Evolutionary conservation across 2,797 vertebrate genomes (phyloP), one percentile per base, ranked within the genome.

Genomic region (Aulostomus chinensis): DNA sequence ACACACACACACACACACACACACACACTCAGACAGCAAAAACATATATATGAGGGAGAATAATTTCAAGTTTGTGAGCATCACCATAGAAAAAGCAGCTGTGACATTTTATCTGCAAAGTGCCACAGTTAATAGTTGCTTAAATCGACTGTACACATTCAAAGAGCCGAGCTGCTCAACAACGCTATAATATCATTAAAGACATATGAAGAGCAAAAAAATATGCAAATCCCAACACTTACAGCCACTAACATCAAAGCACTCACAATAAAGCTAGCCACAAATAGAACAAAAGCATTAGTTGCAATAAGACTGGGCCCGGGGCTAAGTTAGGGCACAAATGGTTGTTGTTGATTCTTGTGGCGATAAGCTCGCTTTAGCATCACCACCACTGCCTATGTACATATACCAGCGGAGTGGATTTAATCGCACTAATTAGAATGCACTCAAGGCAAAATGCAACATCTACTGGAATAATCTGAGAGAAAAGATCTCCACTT

Each of bases 401-500:
- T 87, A 90, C 90, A 91, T 87, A 89, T 75, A 91, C 80, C 80
- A 90, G 85, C 77, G 81, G 72, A 89, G 90, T 90, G 91, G 90
- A 91, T 92, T 91, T 92, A 92, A 93, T 92, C 91, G 89, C 86
- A 79, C 88, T 93, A 93, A 93, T 92, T 93, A 92, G 89, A 91
- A 87, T 84, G 68, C 88, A 91, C 91, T 92, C 84, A 86, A 86
- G 92, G 91, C 91, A 66, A 86, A 89, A 92, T 78, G 84, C 85
- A 88, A 85, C 87, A 89, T 90, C 89, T 78, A 88, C 83, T 85
- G 85, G 85, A 90, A 91, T 88, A 91, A 92, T 91, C 85, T 84
- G 86, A 76, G 83, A 87, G 89, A 91, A 86, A 87, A 88, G 76
- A 88, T 89, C 85, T 92, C 90, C 85, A 79, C 76, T 91, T 73